Evolutionary conservation across 2,113 vertebrate genomes (phyloP).

Genomic region (Tretioscincus oriximinensis): DNA sequence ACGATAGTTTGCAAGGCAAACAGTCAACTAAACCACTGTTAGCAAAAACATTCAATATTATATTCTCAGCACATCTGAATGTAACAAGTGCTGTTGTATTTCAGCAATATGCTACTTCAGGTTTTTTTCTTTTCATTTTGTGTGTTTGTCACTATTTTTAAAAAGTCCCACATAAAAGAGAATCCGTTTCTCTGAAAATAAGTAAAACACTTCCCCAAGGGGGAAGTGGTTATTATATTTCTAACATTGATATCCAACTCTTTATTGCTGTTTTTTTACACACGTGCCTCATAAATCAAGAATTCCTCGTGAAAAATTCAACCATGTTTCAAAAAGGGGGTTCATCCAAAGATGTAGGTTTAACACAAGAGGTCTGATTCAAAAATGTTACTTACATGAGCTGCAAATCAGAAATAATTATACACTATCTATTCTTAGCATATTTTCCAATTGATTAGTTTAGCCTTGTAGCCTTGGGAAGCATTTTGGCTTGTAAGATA

Average conservation of each 20-base stretch:
- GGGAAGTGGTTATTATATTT: background rate
- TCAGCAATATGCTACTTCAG: conserved; percentile 19
- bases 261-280: background rate
- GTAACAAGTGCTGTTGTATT: conserved; percentile 29
- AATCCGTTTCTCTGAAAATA: conserved; percentile 8
- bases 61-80: conserved; percentile 7
- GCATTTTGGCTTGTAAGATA: conserved; percentile 12
- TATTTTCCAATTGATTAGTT: background rate
- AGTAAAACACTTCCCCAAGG: conserved; percentile 17
- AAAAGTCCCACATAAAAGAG: background rate
- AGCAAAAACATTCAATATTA: background rate
- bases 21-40: background rate
- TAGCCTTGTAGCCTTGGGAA: background rate
- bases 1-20: background rate
- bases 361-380: conserved; percentile 12
- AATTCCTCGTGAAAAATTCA: conserved; percentile 21
- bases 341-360: conserved; percentile 9
- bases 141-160: background rate
- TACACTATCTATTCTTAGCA: conserved; percentile 18
- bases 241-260: conserved; percentile 27
- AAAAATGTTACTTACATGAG: conserved; percentile 24
- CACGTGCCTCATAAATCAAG: conserved; percentile 33
- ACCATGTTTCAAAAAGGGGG: conserved; percentile 12
- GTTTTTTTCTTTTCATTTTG: background rate
- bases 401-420: conserved; percentile 31